These are phyloP conservation scores for Distichodus sexfasciatus DNA, from an alignment of 2,797 vertebrate genomes.

Conservation along the genomic window DNA sequence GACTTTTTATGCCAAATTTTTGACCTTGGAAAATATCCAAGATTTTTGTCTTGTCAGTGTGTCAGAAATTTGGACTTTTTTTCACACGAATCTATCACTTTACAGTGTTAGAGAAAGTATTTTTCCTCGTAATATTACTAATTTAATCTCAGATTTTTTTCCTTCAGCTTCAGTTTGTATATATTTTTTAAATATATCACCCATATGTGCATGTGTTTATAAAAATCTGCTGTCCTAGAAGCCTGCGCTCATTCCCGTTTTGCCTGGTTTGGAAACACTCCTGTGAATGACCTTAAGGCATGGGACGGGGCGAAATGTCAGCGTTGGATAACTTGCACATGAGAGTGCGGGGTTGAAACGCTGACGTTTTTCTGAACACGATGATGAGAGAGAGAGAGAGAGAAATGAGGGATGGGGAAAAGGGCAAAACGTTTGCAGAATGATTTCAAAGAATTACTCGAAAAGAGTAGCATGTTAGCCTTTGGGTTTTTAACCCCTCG, in stretches of 20 bases:
- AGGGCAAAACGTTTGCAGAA: not conserved
- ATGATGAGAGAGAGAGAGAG: too few species aligned
- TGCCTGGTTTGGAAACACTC: slow-evolving; percentile 38
- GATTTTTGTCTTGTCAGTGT: too few species aligned
- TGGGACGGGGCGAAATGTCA: slow-evolving; percentile 39
- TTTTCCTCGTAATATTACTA: too few species aligned
- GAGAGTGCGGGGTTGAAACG: slow-evolving; percentile 36
- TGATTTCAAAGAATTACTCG: not conserved
- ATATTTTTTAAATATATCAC: too few species aligned
- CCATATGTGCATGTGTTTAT: too few species aligned
- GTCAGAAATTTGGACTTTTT: too few species aligned
- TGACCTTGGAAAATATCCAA: too few species aligned
- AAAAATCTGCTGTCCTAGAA: slow-evolving; percentile 30
- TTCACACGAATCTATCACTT: too few species aligned
- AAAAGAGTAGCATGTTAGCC: not conserved
- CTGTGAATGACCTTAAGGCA: slow-evolving; percentile 33
- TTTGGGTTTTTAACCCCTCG: not conserved
- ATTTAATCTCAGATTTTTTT: too few species aligned
- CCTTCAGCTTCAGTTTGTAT: too few species aligned
- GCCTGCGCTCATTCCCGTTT: slow-evolving; percentile 12
- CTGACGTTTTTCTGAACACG: slow-evolving; percentile 26
- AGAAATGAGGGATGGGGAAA: not conserved
- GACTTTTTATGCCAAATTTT: too few species aligned
- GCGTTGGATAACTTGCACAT: slow-evolving; percentile 49
- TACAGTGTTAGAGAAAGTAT: too few species aligned